Evolutionary conservation across 53 echinoderm and acorn worm genomes (phyloP), one percentile per base, ranked within the genome.

Genomic region (Hippasteria phrygiana): DNA sequence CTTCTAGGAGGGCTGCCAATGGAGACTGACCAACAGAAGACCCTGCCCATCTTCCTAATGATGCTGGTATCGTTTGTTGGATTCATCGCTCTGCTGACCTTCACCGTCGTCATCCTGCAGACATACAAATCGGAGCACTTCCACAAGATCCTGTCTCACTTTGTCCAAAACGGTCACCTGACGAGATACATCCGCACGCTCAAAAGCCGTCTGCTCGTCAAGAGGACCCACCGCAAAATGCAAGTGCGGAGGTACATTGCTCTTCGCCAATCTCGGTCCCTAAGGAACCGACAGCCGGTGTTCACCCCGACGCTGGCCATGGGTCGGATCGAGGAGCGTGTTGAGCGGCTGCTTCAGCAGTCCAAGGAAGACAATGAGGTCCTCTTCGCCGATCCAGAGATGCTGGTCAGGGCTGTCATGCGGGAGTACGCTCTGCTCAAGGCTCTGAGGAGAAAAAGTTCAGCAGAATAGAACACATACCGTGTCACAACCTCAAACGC

Each of bases 31-130:
- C 54, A 55, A 55, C 73, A 90, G 34, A 73, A 43, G 20, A 73
- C 90, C 6, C 12, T 90, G 17, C 90, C 90, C 20, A 31, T 73
- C 72, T 90, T 73, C 73, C 32, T 90, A 2, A 90, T 80, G n/a
- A 29, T 20, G 12, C 70, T 81, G 29, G 31, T 67, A 40, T 31
- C 82, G 8, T 43, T 90, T 3, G 31, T 90, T 18, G 59, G 82
- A 42, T 90, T 90, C 18, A 48, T 55, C 62, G 63, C 55, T 18
- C 51, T 90, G 27, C 36, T 90, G 26, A 42, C 82, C 40, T 53
- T 90, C 46, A 73, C 73, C 34, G 73, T 82, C 2, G 46, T 90
- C 59, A 82, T 90, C 62, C 33, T 90, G 1, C 90, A 90, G 73
- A 90, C 90, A 0, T 91, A 86, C 65, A 91, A 69, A 27, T 62